Evolutionary conservation across 2,113 vertebrate genomes (phyloP).

Genomic region (Sapayoa aenigma): DNA sequence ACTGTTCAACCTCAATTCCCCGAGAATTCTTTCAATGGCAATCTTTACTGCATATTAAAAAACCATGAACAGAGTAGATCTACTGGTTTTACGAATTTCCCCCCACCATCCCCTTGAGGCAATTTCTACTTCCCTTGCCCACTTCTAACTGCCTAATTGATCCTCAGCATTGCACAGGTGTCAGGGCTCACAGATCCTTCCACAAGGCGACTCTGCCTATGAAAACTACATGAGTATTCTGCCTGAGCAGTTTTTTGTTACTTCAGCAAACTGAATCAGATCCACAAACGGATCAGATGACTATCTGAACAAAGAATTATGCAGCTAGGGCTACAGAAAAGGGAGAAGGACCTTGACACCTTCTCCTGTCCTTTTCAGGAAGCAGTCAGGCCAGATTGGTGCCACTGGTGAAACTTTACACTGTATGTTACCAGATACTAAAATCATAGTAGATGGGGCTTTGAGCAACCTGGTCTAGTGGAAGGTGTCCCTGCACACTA

Average conservation of each 20-base stretch:
- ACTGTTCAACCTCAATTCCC: background rate
- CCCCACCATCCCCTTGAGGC: accelerated
- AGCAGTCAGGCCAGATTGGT: background rate
- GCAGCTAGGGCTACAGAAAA: background rate
- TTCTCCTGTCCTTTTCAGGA: background rate
- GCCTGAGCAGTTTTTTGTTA: background rate
- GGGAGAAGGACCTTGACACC: background rate
- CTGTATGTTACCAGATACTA: background rate
- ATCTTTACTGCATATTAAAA: background rate
- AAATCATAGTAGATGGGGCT: background rate
- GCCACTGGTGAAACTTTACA: background rate
- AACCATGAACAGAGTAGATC: background rate
- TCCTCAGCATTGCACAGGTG: background rate
- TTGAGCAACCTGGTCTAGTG: background rate
- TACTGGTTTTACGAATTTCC: background rate
- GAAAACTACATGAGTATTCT: background rate
- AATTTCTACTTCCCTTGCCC: background rate
- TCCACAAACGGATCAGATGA: background rate
- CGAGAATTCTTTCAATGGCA: background rate
- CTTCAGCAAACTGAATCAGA: background rate
- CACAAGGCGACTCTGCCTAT: background rate
- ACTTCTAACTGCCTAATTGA: background rate
- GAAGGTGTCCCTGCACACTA: background rate
- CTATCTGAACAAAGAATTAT: background rate
- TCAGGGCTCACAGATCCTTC: background rate